These are phyloP conservation scores for Zaprionus camerounensis DNA, from an alignment of 1,140 invertebrate genomes.

Conservation along the genomic window DNA sequence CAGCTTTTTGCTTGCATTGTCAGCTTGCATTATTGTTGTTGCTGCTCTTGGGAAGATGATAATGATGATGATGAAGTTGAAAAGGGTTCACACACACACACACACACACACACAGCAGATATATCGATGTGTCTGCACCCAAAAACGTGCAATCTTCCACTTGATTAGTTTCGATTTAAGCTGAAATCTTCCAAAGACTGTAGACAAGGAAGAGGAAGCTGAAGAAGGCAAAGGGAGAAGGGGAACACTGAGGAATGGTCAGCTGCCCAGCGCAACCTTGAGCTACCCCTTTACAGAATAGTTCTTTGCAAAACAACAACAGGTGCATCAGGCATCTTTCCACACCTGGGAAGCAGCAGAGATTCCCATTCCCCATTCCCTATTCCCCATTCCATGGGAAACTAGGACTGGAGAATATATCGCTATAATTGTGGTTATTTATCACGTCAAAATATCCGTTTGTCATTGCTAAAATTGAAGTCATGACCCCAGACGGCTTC, in stretches of 20 bases:
- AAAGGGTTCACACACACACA: conserved; percentile 58
- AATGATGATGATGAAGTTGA: conserved; percentile 77
- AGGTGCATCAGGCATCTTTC: conserved; percentile 49
- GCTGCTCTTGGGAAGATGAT: conserved; percentile 53
- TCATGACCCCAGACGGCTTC: conserved; percentile 66
- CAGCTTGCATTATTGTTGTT: conserved; percentile 61
- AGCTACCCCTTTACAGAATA: conserved; percentile 56
- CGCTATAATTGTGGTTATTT: conserved; percentile 29
- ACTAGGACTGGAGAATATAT: conserved; percentile 9
- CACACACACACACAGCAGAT: conserved; percentile 32
- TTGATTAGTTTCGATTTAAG: conserved; percentile 70
- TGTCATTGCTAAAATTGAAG: conserved; percentile 51
- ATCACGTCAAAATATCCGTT: conserved; percentile 37
- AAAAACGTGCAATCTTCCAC: conserved; percentile 76
- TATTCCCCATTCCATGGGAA: conserved; percentile 46
- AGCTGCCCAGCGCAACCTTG: conserved; percentile 55
- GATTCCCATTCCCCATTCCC: conserved; percentile 16
- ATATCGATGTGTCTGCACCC: conserved; percentile 57
- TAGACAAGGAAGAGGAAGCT: background rate
- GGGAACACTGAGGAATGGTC: conserved; percentile 8
- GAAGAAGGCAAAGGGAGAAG: background rate
- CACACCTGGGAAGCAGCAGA: background rate
- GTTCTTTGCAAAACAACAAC: conserved; percentile 57
- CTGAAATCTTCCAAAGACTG: conserved; percentile 16
- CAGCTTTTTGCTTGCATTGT: conserved; percentile 69